A percentile compares a stretch with the other conserved stretches of the same genome.
These are phyloP conservation scores for Arvicanthis niloticus DNA, from an alignment of 2,113 vertebrate genomes.

Conservation along the genomic window DNA sequence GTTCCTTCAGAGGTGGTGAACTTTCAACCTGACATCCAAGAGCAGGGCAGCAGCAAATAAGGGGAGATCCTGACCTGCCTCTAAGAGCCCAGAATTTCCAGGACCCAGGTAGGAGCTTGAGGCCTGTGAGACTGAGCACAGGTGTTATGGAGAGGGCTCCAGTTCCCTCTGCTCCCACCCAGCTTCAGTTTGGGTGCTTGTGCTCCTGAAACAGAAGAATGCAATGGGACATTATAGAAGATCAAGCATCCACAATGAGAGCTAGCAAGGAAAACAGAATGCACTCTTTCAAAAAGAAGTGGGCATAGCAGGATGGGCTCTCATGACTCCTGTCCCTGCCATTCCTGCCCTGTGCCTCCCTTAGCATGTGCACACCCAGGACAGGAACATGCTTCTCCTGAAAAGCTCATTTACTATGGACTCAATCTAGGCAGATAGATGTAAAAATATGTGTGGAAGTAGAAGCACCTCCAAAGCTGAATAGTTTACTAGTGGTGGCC, in stretches of 20 bases:
- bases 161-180: background rate
- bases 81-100: background rate
- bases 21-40: background rate
- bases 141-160: no score
- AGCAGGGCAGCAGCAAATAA: background rate
- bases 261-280: background rate
- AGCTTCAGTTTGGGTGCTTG: background rate
- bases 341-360: background rate
- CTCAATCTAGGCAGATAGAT: background rate
- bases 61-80: background rate
- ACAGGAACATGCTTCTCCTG: background rate
- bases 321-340: no score
- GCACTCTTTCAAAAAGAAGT: no score
- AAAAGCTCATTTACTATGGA: background rate
- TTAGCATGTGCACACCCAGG: background rate
- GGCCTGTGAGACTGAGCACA: background rate
- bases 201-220: background rate
- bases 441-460: background rate
- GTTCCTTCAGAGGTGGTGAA: background rate
- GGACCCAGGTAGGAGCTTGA: background rate
- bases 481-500: background rate
- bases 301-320: background rate
- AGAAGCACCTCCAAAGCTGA: background rate
- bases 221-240: background rate
- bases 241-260: background rate